Base-by-base conservation (phyloP, 2,113 vertebrate genomes). In the Psilopsiagon aurifrons region DNA sequence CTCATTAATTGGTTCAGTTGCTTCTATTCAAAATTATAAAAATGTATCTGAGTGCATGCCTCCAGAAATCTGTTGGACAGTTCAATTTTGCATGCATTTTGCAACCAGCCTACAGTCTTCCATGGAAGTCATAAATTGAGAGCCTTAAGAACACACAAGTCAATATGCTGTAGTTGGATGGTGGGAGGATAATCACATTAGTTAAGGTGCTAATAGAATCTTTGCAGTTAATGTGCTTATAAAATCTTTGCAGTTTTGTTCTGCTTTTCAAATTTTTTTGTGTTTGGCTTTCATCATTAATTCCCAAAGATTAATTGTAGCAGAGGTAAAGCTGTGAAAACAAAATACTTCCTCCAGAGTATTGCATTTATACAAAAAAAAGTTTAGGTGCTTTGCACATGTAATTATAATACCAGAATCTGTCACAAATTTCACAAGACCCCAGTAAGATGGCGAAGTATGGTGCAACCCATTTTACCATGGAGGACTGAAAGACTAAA, bases 391-490 rank as follows among this genome's bases (percentile, higher is more conserved):
- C 7, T 66, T 37, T 78, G n/a, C 19, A 18, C 1, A 1, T 67
- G 7, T 12, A n/a, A 10, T n/a, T 81, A 3, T 16, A n/a, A 20
- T 10, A 27, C 5, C 31, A 39, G 37, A 66, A 90, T 44, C 6
- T 18, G 28, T 19, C 24, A 46, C 18, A 39, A 17, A 37, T 2
- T 60, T 78, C 27, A 10, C 33, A 49, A 55, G 24, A 39, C 4
- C 3, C 5, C 17, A 16, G 2, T 33, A 13, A 39, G 1, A 27
- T 11, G 16, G 8, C 0, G 2, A 25, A 69, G 44, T 31, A 9
- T 2, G 33, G 4, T 27, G 27, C 22, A 66, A 41, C 9, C 2
- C 7, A 2, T 57, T 91, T 89, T 44, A 11, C 3, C 16, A 20
- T 49, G 19, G 44, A 17, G 24, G 39, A 29, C 5, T n/a, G 22